Evolutionary conservation across 2,113 vertebrate genomes (phyloP), one percentile per base, ranked within the genome.

Genomic region (Scartelaos histophorus): DNA sequence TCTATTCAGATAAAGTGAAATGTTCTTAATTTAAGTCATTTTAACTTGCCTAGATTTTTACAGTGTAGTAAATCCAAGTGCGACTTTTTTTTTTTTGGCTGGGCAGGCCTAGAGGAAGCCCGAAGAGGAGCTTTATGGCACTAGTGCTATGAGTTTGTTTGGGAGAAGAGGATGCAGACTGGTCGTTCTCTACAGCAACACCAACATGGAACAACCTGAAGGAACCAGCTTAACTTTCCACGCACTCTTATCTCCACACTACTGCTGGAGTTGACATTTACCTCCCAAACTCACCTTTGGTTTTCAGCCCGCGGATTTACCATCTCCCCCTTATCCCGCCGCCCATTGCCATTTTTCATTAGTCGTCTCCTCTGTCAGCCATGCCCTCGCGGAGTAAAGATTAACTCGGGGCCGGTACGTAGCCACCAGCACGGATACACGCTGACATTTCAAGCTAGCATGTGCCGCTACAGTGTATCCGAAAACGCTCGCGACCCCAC

Each of bases 251-350:
- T 90, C 81, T 87, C 35, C 24, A 10, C 64, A 22, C 34, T 73
- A 83, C 77, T 76, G 5, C 73, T 65, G 91, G 79, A 88, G 83
- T 79, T 88, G 82, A 87, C 79, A 91, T 93, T 88, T 76, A 70
- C 81, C 93, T 82, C 87, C 57, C 76, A 73, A 89, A 90, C 85
- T 93, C 29, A 83, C 90, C 89, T 88, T 90, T 92, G 75, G 75
- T 19, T 64, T 83, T 3, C 87, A 88, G 75, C 77, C 80, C 66
- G 76, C 78, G 82, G 81, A 88, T 93, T 93, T 86, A 87, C 76
- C 89, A 85, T 82, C 62, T 81, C 69, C 47, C 70, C 86, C 75
- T 93, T 89, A 91, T 94, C 90, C 79, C 43, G 69, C 85, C 68
- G 51, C 87, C 83, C 67, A 70, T 89, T 66, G 13, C 78, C 47